phyloP scores from a whole-genome alignment of 2,888 invertebrate species.

The Lagria hirta region DNA sequence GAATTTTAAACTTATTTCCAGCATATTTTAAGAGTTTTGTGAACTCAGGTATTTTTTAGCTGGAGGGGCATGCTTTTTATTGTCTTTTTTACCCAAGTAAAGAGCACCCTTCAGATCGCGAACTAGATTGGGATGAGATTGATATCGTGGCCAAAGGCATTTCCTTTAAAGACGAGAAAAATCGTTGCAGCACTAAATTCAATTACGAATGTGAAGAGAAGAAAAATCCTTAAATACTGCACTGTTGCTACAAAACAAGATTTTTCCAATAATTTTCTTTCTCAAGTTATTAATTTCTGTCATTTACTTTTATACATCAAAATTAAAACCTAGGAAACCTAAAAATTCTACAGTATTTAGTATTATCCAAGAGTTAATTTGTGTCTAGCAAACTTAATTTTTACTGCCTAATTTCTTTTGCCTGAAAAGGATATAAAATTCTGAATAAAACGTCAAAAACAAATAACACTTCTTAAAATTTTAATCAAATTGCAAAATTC shows the following conservation, averaged over 20 bases:
- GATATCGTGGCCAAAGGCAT: slow-evolving; percentile 17
- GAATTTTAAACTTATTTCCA: slow-evolving; percentile 36
- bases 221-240: too few relatives aligned
- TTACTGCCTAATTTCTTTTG: too few relatives aligned
- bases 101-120: slow-evolving; percentile 19
- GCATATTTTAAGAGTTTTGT: slow-evolving; percentile 33
- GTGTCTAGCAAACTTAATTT: too few relatives aligned
- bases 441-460: too few relatives aligned
- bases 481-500: slow-evolving; percentile 17
- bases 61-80: slow-evolving; percentile 29
- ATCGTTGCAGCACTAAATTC: slow-evolving; percentile 17
- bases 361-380: too few relatives aligned
- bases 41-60: slow-evolving; percentile 31
- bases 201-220: slow-evolving; percentile 19
- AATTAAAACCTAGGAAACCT: too few relatives aligned
- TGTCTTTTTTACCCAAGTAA: slow-evolving; percentile 17
- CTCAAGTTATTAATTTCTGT: too few relatives aligned
- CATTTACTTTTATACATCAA: too few relatives aligned
- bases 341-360: too few relatives aligned
- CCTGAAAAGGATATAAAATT: too few relatives aligned
- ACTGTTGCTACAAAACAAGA: too few relatives aligned
- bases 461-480: slow-evolving; percentile 9
- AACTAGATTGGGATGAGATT: slow-evolving; percentile 22
- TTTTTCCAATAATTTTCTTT: too few relatives aligned
- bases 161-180: slow-evolving; percentile 17